phyloP scores from a whole-genome alignment of 2,113 vertebrate species.

The Artemisiospiza belli region DNA sequence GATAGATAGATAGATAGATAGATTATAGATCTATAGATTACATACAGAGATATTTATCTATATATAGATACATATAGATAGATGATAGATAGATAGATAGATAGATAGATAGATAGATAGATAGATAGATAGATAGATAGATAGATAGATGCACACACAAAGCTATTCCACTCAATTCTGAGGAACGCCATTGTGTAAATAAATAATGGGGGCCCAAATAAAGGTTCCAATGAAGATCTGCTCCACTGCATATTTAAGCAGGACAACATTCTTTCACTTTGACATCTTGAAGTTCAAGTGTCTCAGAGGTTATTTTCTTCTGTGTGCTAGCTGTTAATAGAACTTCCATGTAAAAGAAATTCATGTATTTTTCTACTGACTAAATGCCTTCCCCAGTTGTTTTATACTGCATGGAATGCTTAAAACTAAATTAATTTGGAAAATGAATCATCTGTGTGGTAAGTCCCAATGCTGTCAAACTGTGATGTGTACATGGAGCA shows the following conservation, averaged over 20 bases:
- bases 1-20: neutral
- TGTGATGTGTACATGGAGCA: neutral
- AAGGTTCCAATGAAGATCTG: neutral
- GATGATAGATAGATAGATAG: too few species aligned
- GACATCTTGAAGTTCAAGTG: neutral
- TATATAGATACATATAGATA: too few species aligned
- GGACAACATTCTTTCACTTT: neutral
- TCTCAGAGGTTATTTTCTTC: neutral
- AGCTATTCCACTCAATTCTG: neutral
- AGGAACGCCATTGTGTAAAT: neutral
- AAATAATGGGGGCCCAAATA: neutral
- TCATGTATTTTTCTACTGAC: neutral
- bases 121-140: too few species aligned
- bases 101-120: too few species aligned
- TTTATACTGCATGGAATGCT: neutral
- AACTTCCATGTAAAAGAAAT: neutral
- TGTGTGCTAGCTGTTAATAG: neutral
- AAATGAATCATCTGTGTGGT: neutral
- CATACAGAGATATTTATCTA: neutral
- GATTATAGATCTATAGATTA: too few species aligned
- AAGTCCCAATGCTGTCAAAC: neutral
- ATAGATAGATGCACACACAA: rapidly evolving
- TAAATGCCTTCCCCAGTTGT: neutral
- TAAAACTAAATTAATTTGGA: neutral
- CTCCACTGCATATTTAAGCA: neutral